Evolutionary conservation across 1,140 invertebrate genomes (phyloP).

Genomic region (Pemphigus obesinymphae): DNA sequence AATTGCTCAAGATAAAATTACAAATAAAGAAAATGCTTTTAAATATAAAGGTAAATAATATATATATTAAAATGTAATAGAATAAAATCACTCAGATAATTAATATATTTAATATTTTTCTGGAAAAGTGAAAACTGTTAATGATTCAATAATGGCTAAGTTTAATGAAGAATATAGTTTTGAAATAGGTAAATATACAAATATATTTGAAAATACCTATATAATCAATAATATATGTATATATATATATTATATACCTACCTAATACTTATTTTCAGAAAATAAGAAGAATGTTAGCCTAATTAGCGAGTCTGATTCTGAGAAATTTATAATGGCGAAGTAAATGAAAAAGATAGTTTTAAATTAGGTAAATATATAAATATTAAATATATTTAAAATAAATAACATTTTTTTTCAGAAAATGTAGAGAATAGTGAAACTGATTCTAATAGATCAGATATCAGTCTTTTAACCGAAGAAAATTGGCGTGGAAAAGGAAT

Average conservation of each 20-base stretch:
- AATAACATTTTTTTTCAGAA: background rate
- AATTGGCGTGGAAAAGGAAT: too few relatives aligned
- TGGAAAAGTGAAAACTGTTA: background rate
- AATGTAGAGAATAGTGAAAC: background rate
- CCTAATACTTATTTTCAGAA: too few relatives aligned
- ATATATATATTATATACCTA: too few relatives aligned
- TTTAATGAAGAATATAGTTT: background rate
- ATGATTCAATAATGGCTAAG: background rate
- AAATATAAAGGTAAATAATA: background rate
- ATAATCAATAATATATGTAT: too few relatives aligned
- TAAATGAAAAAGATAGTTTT: background rate
- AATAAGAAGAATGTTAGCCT: background rate
- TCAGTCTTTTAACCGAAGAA: too few relatives aligned
- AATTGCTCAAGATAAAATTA: background rate
- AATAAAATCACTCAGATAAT: background rate
- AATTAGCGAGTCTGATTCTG: background rate
- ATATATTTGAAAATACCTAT: too few relatives aligned
- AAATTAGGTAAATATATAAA: background rate
- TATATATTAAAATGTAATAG: background rate
- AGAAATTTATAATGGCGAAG: background rate
- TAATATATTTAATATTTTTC: too few relatives aligned
- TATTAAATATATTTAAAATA: background rate
- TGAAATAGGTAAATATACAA: background rate
- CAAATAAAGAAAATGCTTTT: background rate
- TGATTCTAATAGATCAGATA: too few relatives aligned